Evolutionary conservation across 1,140 invertebrate genomes (phyloP).

Genomic region (Pogonus chalceus): DNA sequence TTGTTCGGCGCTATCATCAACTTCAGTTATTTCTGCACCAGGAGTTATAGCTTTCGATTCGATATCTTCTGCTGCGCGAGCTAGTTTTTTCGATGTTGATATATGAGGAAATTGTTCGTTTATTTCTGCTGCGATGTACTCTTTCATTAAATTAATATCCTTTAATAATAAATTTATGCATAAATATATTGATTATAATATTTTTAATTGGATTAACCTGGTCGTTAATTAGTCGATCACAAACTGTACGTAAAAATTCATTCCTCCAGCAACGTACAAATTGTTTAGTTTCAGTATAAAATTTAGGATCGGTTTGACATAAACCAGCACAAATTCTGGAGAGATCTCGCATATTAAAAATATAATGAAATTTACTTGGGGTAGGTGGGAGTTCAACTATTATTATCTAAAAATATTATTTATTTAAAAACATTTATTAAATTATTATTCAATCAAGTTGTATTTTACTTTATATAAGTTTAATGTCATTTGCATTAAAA

Average conservation of each 20-base stretch:
- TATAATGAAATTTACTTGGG: conserved; percentile 88
- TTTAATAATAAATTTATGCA: conserved; percentile 18
- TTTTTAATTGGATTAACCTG: conserved; percentile 32
- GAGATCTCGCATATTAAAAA: conserved; percentile 85
- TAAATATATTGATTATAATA: conserved; percentile 1
- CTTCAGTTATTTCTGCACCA: conserved; percentile 24
- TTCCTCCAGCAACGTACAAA: conserved; percentile 81
- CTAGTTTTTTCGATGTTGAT: conserved; percentile 23
- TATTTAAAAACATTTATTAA: too few species aligned
- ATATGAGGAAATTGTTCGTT: neutral
- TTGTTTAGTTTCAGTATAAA: conserved; percentile 55
- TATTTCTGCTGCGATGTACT: conserved; percentile 31
- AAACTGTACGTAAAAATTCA: conserved; percentile 76
- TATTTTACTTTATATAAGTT: conserved; percentile 64
- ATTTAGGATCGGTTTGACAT: conserved; percentile 56
- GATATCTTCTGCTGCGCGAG: conserved; percentile 8
- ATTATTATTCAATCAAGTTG: too few species aligned
- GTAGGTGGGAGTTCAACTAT: conserved; percentile 75
- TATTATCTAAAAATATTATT: conserved; percentile 41
- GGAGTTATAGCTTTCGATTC: conserved; percentile 25
- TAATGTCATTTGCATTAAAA: conserved; percentile 66
- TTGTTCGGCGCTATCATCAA: conserved; percentile 31
- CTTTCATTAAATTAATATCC: conserved; percentile 40
- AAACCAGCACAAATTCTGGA: conserved; percentile 72
- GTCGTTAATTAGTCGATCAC: conserved; percentile 70